These are phyloP conservation scores for Agapornis canus DNA, from an alignment of 2,797 vertebrate genomes.

Conservation along the genomic window DNA sequence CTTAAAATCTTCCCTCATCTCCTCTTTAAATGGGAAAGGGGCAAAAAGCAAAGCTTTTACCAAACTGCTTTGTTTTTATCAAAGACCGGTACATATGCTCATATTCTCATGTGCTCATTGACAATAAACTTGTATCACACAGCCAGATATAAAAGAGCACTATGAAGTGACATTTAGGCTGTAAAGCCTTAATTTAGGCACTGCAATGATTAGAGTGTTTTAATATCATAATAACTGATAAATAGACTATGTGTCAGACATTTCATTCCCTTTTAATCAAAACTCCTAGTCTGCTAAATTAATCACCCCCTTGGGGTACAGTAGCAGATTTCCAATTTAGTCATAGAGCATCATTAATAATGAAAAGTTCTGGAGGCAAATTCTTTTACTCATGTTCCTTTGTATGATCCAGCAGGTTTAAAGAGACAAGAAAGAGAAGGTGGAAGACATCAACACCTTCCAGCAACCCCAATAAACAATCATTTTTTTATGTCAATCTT, in stretches of 20 bases:
- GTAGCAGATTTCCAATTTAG: conserved; percentile 80
- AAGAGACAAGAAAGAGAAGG: conserved; percentile 42
- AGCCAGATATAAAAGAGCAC: conserved; percentile 58
- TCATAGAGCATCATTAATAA: conserved; percentile 80
- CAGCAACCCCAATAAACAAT: conserved; percentile 16
- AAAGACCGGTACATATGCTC: neutral
- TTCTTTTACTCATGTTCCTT: conserved; percentile 68
- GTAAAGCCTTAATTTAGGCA: conserved; percentile 77
- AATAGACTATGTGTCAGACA: conserved; percentile 80
- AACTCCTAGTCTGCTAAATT: conserved; percentile 79
- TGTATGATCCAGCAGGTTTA: conserved; percentile 65
- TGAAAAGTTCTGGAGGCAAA: conserved; percentile 73
- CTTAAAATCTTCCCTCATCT: neutral
- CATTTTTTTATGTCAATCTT: neutral
- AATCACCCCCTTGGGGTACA: conserved; percentile 80
- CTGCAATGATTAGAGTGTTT: conserved; percentile 76
- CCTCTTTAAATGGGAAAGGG: neutral
- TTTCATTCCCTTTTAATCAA: conserved; percentile 84
- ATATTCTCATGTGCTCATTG: neutral
- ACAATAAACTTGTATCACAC: conserved; percentile 57
- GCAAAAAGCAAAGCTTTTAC: neutral
- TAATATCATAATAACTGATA: conserved; percentile 82
- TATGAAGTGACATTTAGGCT: conserved; percentile 72
- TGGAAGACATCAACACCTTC: neutral
- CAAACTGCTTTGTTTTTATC: neutral